Evolutionary conservation across 2,888 invertebrate genomes (phyloP).

Genomic region (Altica lythri): DNA sequence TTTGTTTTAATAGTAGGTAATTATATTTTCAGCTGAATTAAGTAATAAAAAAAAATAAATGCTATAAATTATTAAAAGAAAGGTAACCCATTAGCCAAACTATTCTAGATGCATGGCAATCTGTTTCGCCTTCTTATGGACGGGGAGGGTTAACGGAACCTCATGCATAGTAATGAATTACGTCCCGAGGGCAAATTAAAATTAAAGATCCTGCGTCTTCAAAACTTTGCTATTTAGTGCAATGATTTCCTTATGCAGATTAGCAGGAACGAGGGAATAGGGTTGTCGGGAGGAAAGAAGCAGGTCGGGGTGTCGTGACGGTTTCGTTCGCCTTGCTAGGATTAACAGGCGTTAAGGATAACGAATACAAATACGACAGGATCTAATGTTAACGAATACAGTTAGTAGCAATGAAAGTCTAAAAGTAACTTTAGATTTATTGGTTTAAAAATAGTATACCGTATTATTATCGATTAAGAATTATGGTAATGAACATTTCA

Average conservation of each 20-base stretch:
- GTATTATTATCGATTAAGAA: too few species aligned
- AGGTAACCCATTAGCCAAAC: constrained; percentile 9
- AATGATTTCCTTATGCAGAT: constrained; percentile 59
- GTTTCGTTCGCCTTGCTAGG: constrained; percentile 24
- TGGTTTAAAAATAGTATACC: too few species aligned
- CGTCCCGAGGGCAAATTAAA: constrained; percentile 60
- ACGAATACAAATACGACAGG: constrained; percentile 34
- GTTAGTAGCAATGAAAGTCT: too few species aligned
- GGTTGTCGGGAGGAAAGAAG: constrained; percentile 4
- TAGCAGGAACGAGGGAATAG: constrained; percentile 29
- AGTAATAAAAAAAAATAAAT: too few species aligned
- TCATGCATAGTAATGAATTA: constrained; percentile 62
- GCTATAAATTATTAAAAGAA: too few species aligned
- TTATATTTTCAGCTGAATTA: too few species aligned
- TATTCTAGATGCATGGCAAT: constrained; percentile 56
- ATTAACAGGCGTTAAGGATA: constrained; percentile 33
- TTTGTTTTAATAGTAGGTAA: too few species aligned
- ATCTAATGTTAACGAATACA: background rate
- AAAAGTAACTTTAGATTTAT: too few species aligned
- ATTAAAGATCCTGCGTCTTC: constrained; percentile 59
- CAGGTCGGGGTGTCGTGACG: constrained; percentile 8
- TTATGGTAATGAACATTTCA: too few species aligned
- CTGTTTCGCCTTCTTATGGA: constrained; percentile 33
- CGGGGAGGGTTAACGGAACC: constrained; percentile 47
- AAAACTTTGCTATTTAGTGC: constrained; percentile 60